Conservation (phyloP, 2,113 vertebrate genomes). For the Arvicanthis niloticus region DNA sequence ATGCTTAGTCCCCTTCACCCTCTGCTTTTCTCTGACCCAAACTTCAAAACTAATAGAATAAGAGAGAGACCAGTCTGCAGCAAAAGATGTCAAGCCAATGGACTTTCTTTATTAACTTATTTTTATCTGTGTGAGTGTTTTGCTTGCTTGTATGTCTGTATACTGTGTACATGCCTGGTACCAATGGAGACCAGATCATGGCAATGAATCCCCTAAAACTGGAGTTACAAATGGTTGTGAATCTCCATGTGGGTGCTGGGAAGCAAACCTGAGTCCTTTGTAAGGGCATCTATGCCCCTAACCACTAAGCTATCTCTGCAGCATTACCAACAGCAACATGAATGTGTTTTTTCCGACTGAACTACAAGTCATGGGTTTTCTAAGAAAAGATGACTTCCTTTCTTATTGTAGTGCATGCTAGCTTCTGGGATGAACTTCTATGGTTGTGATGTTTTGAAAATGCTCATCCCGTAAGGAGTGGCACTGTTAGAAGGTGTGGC, state of each 20-base stretch:
- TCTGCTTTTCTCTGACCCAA: conserved; percentile 35
- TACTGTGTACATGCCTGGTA: neutral
- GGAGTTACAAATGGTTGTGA: neutral
- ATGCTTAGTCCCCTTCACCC: neutral
- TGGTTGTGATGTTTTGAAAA: neutral
- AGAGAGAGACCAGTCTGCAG: neutral
- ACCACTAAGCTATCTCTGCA: neutral
- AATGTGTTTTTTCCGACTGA: neutral
- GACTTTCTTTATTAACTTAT: neutral
- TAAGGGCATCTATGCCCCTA: neutral
- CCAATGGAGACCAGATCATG: neutral
- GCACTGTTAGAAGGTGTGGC: too few relatives aligned
- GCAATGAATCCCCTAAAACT: neutral
- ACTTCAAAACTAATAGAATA: neutral
- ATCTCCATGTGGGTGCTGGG: neutral
- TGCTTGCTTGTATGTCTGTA: neutral
- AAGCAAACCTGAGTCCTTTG: neutral
- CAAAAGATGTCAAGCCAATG: neutral
- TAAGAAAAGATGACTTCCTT: neutral
- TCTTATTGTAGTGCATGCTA: neutral
- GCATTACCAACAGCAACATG: neutral
- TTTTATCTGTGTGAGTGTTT: neutral
- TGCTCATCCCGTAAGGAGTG: too few relatives aligned
- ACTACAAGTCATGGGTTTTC: neutral
- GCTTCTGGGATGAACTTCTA: conserved; percentile 37